These are phyloP conservation scores for Callocephalon fimbriatum DNA, from an alignment of 2,113 vertebrate species.

Conservation along the genomic window DNA sequence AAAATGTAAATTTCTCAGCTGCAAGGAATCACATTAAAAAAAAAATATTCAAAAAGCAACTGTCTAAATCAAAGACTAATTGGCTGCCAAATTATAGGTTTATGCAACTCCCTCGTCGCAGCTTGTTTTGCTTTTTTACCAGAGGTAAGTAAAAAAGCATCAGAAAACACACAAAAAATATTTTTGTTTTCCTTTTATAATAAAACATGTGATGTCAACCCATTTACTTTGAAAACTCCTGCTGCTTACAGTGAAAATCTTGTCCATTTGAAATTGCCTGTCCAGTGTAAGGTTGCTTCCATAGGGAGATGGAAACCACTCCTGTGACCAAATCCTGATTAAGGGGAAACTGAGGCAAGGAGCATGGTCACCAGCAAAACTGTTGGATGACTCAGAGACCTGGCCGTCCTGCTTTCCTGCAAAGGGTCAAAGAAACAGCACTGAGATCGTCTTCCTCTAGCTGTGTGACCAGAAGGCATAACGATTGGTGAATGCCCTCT, in stretches of 20 bases:
- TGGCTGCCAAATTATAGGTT: slow-evolving; percentile 79
- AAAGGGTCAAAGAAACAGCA: background rate
- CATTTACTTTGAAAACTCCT: slow-evolving; percentile 28
- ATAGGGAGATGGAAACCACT: background rate
- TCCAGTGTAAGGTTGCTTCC: background rate
- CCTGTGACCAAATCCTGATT: background rate
- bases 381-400: background rate
- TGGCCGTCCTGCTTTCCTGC: background rate
- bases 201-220: slow-evolving; percentile 51
- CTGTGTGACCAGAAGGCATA: background rate
- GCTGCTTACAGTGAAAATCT: background rate
- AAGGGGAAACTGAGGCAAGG: background rate
- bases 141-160: slow-evolving; percentile 70
- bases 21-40: slow-evolving; percentile 63
- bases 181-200: slow-evolving; percentile 75
- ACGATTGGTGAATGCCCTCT: background rate
- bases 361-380: background rate
- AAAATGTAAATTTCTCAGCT: slow-evolving; percentile 81
- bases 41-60: slow-evolving; percentile 59
- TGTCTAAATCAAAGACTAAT: slow-evolving; percentile 82
- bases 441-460: background rate
- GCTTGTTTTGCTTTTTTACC: slow-evolving; percentile 51
- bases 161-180: slow-evolving; percentile 66
- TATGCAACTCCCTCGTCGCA: slow-evolving; percentile 50
- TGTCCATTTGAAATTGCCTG: background rate